Conservation (phyloP, 2,888 invertebrate species). For the Drosophila histrio region DNA sequence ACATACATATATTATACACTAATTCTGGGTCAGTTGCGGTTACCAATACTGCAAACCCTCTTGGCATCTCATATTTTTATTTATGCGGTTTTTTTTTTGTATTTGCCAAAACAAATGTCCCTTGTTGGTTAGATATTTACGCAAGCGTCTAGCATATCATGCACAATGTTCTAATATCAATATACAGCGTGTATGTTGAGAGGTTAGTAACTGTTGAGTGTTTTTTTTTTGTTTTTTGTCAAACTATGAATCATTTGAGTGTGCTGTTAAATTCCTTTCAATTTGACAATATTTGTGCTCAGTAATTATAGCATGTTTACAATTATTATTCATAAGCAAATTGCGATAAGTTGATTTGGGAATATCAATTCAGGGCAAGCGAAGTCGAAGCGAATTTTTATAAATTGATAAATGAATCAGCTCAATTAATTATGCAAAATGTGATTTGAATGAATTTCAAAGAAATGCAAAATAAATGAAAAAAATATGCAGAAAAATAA, state of each 20-base stretch:
- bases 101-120: background rate
- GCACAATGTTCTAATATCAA: background rate
- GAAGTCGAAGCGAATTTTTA: no score
- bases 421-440: background rate
- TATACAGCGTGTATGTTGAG: background rate
- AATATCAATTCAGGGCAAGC: background rate
- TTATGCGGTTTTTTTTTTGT: conserved; percentile 7
- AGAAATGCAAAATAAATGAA: background rate
- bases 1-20: conserved; percentile 1
- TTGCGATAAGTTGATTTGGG: no score
- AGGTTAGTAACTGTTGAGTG: background rate
- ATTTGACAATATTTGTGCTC: background rate
- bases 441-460: background rate
- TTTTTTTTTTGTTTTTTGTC: background rate
- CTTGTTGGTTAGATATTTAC: background rate
- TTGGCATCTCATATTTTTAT: conserved; percentile 13
- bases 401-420: background rate
- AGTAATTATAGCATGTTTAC: background rate
- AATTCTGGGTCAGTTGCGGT: conserved; percentile 40
- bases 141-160: background rate
- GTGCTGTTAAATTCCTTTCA: background rate
- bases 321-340: background rate
- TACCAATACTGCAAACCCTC: background rate
- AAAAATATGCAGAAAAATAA: background rate
- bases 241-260: background rate